Percentiles rank a stretch among this genome's conserved stretches.
phyloP scores from a whole-genome alignment of 2,113 vertebrate genomes.

The Noctilio leporinus region DNA sequence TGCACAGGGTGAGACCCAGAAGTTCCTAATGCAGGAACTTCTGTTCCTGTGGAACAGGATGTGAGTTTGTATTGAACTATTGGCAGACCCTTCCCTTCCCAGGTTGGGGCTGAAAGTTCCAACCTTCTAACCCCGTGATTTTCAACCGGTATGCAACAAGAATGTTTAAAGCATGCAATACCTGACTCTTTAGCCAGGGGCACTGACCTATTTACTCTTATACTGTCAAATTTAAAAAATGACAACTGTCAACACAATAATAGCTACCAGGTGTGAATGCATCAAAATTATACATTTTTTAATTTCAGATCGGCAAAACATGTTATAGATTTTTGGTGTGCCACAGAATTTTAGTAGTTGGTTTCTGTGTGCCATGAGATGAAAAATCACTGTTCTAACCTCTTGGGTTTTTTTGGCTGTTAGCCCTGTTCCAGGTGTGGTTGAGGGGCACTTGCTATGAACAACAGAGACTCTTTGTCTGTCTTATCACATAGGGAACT shows the following conservation, averaged over 20 bases:
- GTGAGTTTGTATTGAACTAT: not conserved
- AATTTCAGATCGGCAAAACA: not conserved
- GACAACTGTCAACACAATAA: not conserved
- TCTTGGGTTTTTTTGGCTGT: not conserved
- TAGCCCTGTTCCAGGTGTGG: not conserved
- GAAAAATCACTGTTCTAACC: not conserved
- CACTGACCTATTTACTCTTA: not conserved
- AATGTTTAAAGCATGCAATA: not conserved
- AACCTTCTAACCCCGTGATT: not conserved
- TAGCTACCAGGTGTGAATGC: not conserved
- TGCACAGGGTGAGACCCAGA: not conserved
- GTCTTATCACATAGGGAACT: not conserved
- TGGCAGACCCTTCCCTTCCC: not conserved
- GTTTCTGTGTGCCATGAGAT: not conserved
- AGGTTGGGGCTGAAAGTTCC: not conserved
- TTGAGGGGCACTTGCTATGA: not conserved
- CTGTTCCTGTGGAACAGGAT: not conserved
- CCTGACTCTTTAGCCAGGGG: not conserved
- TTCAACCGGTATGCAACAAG: not conserved
- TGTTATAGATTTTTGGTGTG: not conserved
- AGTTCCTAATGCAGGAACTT: not conserved
- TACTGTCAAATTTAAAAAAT: not conserved
- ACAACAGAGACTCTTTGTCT: not conserved
- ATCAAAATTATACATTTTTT: not conserved
- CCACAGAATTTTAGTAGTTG: not conserved